A percentile compares a stretch with the other conserved stretches of the same genome.
Evolutionary conservation across 2,797 vertebrate genomes (phyloP).

Genomic region (Gouania willdenowi): DNA sequence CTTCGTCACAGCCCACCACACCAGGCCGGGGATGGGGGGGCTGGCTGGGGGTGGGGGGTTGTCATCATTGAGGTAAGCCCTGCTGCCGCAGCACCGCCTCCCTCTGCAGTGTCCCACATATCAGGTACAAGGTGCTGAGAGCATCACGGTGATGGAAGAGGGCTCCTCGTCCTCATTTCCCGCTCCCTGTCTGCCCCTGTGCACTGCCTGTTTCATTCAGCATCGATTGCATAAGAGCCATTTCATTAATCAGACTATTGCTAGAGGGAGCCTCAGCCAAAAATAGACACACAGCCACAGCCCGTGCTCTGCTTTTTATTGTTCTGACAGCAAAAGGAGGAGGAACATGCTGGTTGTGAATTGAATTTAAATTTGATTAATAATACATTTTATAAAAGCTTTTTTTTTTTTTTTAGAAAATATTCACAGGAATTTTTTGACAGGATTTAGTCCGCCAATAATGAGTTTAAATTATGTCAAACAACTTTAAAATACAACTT

Average conservation of each 20-base stretch:
- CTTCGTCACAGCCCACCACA: constrained; percentile 47
- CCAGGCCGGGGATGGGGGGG: constrained; percentile 10
- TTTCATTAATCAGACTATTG: constrained; percentile 59
- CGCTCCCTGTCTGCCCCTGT: constrained; percentile 29
- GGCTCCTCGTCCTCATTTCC: constrained; percentile 2
- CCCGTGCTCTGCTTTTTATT: constrained; percentile 38
- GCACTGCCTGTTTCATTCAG: constrained; percentile 51
- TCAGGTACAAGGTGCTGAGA: constrained; percentile 37
- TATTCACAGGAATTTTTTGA: too few relatives aligned
- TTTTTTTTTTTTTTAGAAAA: not conserved
- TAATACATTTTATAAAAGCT: not conserved
- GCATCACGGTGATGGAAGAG: constrained; percentile 54
- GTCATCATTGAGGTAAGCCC: constrained; percentile 56
- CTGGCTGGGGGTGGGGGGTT: not conserved
- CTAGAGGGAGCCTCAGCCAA: constrained; percentile 50
- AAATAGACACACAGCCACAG: constrained; percentile 42
- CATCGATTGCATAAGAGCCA: constrained; percentile 58
- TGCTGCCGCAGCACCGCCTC: constrained; percentile 26
- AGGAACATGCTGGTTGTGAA: not conserved
- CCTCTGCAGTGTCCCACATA: constrained; percentile 38
- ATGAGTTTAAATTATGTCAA: too few relatives aligned
- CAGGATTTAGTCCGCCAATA: too few relatives aligned
- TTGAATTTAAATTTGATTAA: constrained; percentile 3
- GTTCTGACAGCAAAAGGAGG: constrained; percentile 7
- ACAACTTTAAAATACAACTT: too few relatives aligned